Percentiles rank a stretch among this genome's conserved stretches.
phyloP scores from a whole-genome alignment of 92 coral and sea anemone species.

The Epizoanthus rinbou region DNA sequence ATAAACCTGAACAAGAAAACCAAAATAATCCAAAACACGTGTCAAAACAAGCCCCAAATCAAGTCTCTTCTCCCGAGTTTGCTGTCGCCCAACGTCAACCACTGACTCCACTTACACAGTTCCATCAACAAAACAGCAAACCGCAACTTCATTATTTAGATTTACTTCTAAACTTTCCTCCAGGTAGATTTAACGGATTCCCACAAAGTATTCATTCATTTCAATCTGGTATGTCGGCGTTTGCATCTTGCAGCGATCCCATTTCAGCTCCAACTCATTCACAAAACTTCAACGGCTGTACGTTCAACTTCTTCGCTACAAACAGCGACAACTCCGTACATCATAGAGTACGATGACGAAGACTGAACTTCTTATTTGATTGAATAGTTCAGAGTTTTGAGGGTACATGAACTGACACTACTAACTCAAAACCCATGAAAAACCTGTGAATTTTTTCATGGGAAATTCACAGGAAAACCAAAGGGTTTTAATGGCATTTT shows the following conservation, averaged over 20 bases:
- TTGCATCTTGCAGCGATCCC: neutral
- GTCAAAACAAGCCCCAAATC: neutral
- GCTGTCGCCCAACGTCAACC: constrained; percentile 2
- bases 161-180: neutral
- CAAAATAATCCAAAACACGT: neutral
- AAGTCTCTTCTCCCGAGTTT: constrained; percentile 14
- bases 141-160: constrained; percentile 3
- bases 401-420: too few species aligned
- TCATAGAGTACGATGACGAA: too few species aligned
- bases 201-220: neutral
- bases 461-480: too few species aligned
- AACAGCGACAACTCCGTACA: too few species aligned
- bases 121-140: constrained; percentile 1
- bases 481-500: neutral
- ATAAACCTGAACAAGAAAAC: neutral
- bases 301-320: neutral
- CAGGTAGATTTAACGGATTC: constrained; percentile 12
- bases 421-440: neutral
- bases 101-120: constrained; percentile 11
- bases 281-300: too few species aligned
- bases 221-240: constrained; percentile 8
- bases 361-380: neutral
- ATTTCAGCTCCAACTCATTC: neutral
- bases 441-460: too few species aligned
- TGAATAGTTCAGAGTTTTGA: neutral